Evolutionary conservation across 2,113 vertebrate species (phyloP).

Genomic region (Oryzias melastigma): DNA sequence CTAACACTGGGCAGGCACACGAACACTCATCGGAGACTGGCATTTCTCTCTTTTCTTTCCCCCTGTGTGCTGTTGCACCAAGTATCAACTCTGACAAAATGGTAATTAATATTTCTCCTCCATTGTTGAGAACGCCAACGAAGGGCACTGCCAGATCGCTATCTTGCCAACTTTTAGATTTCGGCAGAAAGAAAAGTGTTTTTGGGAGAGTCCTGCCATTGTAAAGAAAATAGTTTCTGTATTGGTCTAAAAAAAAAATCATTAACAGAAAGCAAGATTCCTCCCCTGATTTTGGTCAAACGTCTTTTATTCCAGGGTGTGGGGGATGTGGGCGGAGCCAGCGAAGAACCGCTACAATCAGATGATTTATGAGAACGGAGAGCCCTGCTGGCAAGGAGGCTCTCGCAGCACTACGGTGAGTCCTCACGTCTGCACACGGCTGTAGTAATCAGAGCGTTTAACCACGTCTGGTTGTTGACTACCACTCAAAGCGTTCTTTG

Average conservation of each 20-base stretch:
- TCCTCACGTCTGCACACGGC: neutral
- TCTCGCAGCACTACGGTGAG: constrained; percentile 67
- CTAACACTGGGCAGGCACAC: constrained; percentile 50
- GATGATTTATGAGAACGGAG: constrained; percentile 71
- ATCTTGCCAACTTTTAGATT: constrained; percentile 45
- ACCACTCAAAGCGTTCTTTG: no score
- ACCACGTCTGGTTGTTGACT: no score
- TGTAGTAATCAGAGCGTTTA: no score
- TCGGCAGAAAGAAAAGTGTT: constrained; percentile 35
- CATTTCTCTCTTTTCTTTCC: constrained; percentile 49
- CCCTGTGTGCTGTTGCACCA: constrained; percentile 48
- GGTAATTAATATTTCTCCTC: constrained; percentile 73
- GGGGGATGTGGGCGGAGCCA: constrained; percentile 65
- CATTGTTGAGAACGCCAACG: constrained; percentile 53
- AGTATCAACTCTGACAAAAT: constrained; percentile 67
- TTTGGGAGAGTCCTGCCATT: constrained; percentile 15
- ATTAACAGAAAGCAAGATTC: neutral
- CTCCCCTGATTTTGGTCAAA: neutral
- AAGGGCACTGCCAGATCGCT: constrained; percentile 51
- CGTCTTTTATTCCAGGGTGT: constrained; percentile 63
- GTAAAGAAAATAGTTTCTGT: constrained; percentile 1
- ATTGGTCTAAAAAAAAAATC: constrained; percentile 16
- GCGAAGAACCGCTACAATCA: constrained; percentile 61
- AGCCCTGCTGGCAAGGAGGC: constrained; percentile 66
- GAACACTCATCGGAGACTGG: constrained; percentile 48